phyloP scores from a whole-genome alignment of 92 coral and sea anemone species.

The Palythoa heliodiscus region DNA sequence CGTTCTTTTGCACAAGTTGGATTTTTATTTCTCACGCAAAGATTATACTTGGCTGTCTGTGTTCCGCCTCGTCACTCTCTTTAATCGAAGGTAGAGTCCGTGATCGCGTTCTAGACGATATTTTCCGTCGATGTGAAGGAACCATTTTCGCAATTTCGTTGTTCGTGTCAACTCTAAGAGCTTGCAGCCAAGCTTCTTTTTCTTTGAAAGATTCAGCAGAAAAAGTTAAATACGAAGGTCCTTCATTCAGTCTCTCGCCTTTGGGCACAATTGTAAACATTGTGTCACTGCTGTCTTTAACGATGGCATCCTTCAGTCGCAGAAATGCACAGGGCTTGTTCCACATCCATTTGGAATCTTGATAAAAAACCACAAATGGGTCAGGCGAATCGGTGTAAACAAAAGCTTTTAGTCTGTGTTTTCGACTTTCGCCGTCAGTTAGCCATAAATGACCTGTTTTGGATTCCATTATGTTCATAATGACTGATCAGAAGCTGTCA shows the following conservation, averaged over 20 bases:
- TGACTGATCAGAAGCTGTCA: background rate
- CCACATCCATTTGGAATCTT: conserved; percentile 72
- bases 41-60: background rate
- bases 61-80: conserved; percentile 28
- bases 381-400: conserved; percentile 76
- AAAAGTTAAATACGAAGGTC: conserved; percentile 66
- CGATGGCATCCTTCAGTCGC: conserved; percentile 63
- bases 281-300: conserved; percentile 61
- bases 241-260: conserved; percentile 81
- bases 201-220: conserved; percentile 65
- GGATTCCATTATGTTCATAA: conserved; percentile 76
- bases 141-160: background rate
- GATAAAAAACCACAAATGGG: conserved; percentile 86
- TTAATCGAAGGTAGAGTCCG: conserved; percentile 22
- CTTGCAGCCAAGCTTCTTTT: conserved; percentile 71
- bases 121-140: conserved; percentile 12
- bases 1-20: background rate
- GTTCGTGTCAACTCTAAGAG: conserved; percentile 43
- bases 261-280: conserved; percentile 72
- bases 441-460: conserved; percentile 76
- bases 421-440: conserved; percentile 40
- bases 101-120: conserved; percentile 24
- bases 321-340: conserved; percentile 81
- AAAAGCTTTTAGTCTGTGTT: conserved; percentile 66
- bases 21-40: conserved; percentile 4